Percentiles rank a stretch among this genome's conserved stretches.
These are phyloP conservation scores for Drosophila silvestris DNA, from an alignment of 2,888 invertebrate species.

Conservation along the genomic window DNA sequence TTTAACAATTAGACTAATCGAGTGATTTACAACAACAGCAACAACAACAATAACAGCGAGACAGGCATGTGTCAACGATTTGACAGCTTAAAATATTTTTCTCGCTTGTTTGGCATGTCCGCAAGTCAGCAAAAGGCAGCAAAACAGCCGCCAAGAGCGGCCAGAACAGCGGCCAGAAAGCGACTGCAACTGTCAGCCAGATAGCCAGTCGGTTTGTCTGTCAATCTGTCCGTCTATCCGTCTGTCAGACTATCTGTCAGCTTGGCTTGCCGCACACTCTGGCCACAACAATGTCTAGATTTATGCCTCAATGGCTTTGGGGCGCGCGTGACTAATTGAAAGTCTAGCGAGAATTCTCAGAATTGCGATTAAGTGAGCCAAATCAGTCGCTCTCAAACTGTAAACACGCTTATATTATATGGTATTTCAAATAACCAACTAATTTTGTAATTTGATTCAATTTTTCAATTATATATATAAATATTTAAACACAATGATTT, in stretches of 20 bases:
- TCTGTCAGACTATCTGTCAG: slow-evolving; percentile 44
- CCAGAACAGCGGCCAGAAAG: slow-evolving; percentile 44
- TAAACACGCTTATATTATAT: background rate
- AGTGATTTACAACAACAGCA: slow-evolving; percentile 70
- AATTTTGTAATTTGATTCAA: background rate
- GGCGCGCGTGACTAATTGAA: slow-evolving; percentile 79
- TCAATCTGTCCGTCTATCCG: slow-evolving; percentile 38
- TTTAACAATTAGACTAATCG: slow-evolving; percentile 80
- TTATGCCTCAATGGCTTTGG: slow-evolving; percentile 67
- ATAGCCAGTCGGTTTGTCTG: slow-evolving; percentile 47
- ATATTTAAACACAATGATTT: background rate
- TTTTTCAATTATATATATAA: background rate
- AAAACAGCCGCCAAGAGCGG: slow-evolving; percentile 46
- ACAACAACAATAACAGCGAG: slow-evolving; percentile 40
- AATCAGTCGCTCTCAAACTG: slow-evolving; percentile 42
- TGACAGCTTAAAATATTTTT: slow-evolving; percentile 79
- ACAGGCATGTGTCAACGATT: slow-evolving; percentile 76
- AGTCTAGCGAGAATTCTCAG: slow-evolving; percentile 69
- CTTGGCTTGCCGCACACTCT: slow-evolving; percentile 41
- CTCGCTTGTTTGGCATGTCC: slow-evolving; percentile 44
- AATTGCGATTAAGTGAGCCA: slow-evolving; percentile 35
- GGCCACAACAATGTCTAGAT: slow-evolving; percentile 75
- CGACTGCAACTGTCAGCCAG: slow-evolving; percentile 40
- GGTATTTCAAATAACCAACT: slow-evolving; percentile 3
- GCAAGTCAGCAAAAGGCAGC: slow-evolving; percentile 39